A percentile compares a stretch with the other conserved stretches of the same genome.
phyloP scores from a whole-genome alignment of 2,797 vertebrate species.

The Malurus splendens region DNA sequence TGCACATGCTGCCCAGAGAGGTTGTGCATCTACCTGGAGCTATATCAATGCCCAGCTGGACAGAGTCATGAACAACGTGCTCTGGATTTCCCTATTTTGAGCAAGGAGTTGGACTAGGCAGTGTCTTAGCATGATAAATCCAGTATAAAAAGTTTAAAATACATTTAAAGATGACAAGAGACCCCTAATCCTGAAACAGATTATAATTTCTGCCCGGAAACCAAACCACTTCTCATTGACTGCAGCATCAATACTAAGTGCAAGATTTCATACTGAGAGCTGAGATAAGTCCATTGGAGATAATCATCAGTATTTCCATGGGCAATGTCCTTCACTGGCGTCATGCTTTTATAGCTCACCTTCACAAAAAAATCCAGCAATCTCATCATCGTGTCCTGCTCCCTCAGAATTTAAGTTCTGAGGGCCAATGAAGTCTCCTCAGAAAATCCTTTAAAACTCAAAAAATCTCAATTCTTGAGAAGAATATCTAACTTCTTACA shows the following conservation, averaged over 20 bases:
- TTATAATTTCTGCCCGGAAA: neutral
- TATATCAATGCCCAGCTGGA: neutral
- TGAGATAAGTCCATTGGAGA: neutral
- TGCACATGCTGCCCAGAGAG: neutral
- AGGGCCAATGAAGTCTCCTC: rapidly evolving
- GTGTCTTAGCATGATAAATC: neutral
- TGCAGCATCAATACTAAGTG: neutral
- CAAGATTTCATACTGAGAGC: neutral
- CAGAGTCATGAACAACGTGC: neutral
- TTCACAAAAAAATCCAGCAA: neutral
- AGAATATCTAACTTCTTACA: neutral
- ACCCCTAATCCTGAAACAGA: neutral
- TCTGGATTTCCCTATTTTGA: neutral
- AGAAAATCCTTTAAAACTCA: neutral
- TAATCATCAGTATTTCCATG: neutral
- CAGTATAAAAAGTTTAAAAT: neutral
- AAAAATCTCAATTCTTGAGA: neutral
- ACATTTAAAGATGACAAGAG: neutral
- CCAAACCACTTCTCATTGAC: neutral
- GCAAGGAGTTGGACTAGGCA: neutral
- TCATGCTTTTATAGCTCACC: neutral
- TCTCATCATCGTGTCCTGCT: rapidly evolving
- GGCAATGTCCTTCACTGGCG: neutral
- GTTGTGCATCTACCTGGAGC: neutral
- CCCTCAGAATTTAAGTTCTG: neutral